These are phyloP conservation scores for Tricholaema leucomelas DNA, from an alignment of 2,113 vertebrate genomes.

Conservation along the genomic window DNA sequence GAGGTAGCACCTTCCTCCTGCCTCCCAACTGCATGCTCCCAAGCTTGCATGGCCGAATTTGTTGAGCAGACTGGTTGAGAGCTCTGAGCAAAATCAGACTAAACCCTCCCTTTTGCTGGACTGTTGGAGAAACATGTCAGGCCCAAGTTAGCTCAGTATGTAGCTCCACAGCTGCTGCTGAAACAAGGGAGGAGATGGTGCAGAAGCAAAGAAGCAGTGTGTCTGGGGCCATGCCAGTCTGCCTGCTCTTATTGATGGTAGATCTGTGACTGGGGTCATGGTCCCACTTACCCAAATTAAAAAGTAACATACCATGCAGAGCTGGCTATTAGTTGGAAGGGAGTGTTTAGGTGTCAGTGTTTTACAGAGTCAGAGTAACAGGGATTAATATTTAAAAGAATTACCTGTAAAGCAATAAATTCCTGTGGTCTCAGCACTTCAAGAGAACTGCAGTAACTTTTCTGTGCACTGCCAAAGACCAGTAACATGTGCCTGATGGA, in stretches of 20 bases:
- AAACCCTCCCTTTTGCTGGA: not conserved
- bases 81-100: not conserved
- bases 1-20: not conserved
- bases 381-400: slow-evolving; percentile 43
- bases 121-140: not conserved
- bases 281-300: not conserved
- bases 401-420: slow-evolving; percentile 2
- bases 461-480: not conserved
- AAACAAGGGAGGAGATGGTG: not conserved
- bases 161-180: not conserved
- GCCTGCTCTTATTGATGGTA: not conserved
- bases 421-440: not conserved
- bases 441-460: not conserved
- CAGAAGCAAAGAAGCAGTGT: not conserved
- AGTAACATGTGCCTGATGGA: not conserved
- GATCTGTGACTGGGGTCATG: not conserved
- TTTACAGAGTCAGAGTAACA: not conserved
- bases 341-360: not conserved
- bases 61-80: not conserved
- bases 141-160: not conserved
- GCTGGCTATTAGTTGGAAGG: not conserved
- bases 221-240: not conserved
- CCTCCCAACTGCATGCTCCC: not conserved
- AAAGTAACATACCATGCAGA: not conserved
- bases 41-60: not conserved